Conservation (phyloP, 2,888 invertebrate species). For the Thyatira batis region DNA sequence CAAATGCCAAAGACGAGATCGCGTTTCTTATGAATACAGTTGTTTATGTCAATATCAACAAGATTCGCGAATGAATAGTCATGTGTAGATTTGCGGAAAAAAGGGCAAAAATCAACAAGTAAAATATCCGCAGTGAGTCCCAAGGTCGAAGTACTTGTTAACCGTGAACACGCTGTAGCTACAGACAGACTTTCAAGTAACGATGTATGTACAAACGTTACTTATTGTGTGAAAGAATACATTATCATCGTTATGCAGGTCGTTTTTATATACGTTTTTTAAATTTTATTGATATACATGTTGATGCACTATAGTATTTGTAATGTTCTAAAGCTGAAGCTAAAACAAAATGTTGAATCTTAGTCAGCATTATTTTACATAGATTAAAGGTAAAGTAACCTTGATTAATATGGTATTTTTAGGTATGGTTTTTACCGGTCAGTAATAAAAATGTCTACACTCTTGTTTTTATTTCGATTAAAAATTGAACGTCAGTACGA, state of each 20-base stretch:
- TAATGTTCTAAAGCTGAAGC: too few species aligned
- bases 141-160: conserved; percentile 73
- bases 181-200: conserved; percentile 70
- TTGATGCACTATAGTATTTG: too few species aligned
- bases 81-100: conserved; percentile 67
- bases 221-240: conserved; percentile 35
- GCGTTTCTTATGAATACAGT: conserved; percentile 17
- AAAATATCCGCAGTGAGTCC: conserved; percentile 68
- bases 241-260: conserved; percentile 30
- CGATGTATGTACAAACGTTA: conserved; percentile 44
- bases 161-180: conserved; percentile 61
- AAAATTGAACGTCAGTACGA: neutral
- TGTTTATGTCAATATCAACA: conserved; percentile 17
- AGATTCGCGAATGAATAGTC: conserved; percentile 40
- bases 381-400: too few species aligned
- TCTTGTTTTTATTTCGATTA: conserved; percentile 1
- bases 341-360: neutral
- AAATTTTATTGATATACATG: neutral
- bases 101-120: conserved; percentile 61
- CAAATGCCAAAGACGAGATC: conserved; percentile 42
- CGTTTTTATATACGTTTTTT: conserved; percentile 14
- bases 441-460: neutral
- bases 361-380: neutral
- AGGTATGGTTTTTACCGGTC: too few species aligned
- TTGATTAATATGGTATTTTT: too few species aligned